These are phyloP conservation scores for Macropodus opercularis DNA, from an alignment of 2,797 vertebrate genomes.

Conservation along the genomic window DNA sequence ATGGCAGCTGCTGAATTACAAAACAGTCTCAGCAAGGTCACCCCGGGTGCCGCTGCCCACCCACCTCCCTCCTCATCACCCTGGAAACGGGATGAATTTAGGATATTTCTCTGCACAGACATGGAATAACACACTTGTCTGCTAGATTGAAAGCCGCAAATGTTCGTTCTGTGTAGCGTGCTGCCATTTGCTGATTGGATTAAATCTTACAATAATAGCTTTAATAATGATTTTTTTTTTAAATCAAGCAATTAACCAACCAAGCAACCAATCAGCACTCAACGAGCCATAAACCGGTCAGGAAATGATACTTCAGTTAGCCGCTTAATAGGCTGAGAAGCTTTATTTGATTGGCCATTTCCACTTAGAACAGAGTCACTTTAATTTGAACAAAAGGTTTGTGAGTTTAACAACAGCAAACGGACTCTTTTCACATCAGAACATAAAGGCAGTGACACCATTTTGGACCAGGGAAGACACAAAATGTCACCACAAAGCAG, in stretches of 20 bases:
- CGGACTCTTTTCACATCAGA: constrained; percentile 64
- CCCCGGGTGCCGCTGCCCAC: constrained; percentile 49
- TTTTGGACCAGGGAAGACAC: constrained; percentile 63
- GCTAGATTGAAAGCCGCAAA: constrained; percentile 27
- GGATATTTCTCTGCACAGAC: constrained; percentile 47
- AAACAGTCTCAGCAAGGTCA: constrained; percentile 64
- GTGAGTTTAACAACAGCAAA: constrained; percentile 75
- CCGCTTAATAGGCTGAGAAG: constrained; percentile 55
- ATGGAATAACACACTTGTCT: constrained; percentile 15
- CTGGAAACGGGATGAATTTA: constrained; percentile 69
- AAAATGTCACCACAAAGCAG: constrained; percentile 61
- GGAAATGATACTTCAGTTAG: constrained; percentile 35
- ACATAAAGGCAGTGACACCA: constrained; percentile 70
- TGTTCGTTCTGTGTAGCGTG: constrained; percentile 13
- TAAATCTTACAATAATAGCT: constrained; percentile 23
- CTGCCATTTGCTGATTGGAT: constrained; percentile 27
- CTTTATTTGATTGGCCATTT: constrained; percentile 75
- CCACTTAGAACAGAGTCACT: constrained; percentile 74
- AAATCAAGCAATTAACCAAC: constrained; percentile 11
- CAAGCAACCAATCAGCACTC: constrained; percentile 14
- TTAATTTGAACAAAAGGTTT: constrained; percentile 60
- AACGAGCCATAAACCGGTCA: constrained; percentile 9
- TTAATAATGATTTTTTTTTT: constrained; percentile 6
- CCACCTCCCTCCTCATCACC: constrained; percentile 67
- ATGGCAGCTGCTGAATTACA: constrained; percentile 48